These are phyloP conservation scores for Ceryle rudis DNA, from an alignment of 2,797 vertebrate species.

Conservation along the genomic window DNA sequence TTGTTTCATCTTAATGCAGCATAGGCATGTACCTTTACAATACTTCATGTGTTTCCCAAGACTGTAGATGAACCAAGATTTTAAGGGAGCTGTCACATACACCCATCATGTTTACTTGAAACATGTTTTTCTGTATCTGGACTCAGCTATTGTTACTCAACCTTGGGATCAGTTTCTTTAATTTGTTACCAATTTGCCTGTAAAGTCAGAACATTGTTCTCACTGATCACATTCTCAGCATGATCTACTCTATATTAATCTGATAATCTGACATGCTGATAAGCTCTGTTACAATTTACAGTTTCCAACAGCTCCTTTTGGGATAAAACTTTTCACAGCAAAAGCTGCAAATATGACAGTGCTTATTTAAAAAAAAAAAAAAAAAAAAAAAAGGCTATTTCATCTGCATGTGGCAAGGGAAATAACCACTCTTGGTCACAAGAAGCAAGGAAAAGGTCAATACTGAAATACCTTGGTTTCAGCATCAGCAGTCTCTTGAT, in stretches of 20 bases:
- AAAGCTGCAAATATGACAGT: background rate
- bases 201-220: background rate
- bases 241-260: background rate
- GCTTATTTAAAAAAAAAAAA: no score
- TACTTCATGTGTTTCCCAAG: background rate
- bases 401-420: background rate
- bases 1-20: background rate
- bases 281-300: background rate
- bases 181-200: background rate
- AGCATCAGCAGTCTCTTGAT: conserved; percentile 87
- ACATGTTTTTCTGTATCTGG: background rate
- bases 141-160: background rate
- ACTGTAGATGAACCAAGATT: background rate
- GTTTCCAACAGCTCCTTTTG: background rate
- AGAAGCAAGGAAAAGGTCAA: background rate
- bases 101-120: background rate
- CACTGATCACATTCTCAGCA: background rate
- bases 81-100: background rate
- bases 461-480: conserved; percentile 78
- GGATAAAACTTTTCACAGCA: background rate
- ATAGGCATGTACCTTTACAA: background rate
- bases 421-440: background rate
- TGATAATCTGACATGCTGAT: no score
- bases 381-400: background rate
- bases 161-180: background rate